Evolutionary conservation across 1,140 invertebrate genomes (phyloP), one percentile per base, ranked within the genome.

Genomic region (Onthophagus taurus): DNA sequence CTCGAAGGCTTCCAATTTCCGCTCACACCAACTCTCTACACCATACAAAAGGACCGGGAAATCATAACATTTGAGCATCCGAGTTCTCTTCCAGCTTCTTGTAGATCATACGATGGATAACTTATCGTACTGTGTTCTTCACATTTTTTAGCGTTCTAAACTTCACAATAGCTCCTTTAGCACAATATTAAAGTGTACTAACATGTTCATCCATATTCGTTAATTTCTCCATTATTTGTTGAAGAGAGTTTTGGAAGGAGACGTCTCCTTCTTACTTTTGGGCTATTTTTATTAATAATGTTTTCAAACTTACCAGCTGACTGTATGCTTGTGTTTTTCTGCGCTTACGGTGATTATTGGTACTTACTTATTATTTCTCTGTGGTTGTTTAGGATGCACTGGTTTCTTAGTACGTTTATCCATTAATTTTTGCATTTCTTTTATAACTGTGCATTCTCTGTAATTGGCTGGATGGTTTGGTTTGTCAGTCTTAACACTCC

Each of bases 381-480:
- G 23, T n/a, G 23, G 23, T 26, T 26, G 23, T n/a, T 26, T 26
- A n/a, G 23, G 23, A 26, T 7, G 23, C 6, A 26, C 23, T 26
- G 23, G n/a, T n/a, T 26, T 26, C 23, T 26, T 26, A n/a, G 23
- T 7, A 7, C 23, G 6, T 26, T n/a, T 6, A n/a, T n/a, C n/a
- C n/a, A n/a, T n/a, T 6, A 26, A 7, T 26, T 44, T 44, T 44
- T 37, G 37, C 18, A 57, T 13, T 31, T 59, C 42, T 41, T 58
- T 34, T 38, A 56, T 48, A n/a, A 60, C 43, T 17, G 5, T 14
- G 36, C 60, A n/a, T 0, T 56, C 54, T 51, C 49, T 58, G 21
- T 61, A 64, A 38, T 56, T 65, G n/a, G 59, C 57, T 20, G 59
- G 53, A 31, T 65, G 61, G 2, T 26, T 26, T 26, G 23, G 23